Evolutionary conservation across 2,888 invertebrate species (phyloP), one percentile per base, ranked within the genome.

Genomic region (Sicus ferrugineus): DNA sequence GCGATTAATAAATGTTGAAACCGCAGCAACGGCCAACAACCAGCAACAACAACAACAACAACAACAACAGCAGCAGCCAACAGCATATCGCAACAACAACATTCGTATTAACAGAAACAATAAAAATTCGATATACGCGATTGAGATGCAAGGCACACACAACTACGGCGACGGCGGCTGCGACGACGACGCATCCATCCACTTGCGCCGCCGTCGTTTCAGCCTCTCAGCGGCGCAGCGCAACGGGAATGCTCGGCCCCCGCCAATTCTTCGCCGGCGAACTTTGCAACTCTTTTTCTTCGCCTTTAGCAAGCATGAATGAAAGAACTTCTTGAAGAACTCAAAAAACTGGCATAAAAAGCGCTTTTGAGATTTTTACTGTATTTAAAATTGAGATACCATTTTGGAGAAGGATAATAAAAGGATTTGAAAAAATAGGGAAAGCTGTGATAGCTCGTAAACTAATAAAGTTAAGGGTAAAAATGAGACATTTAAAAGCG

Each of bases 1-100:
- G 54, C 67, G 59, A 59, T 59, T 66, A 66, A 66, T 66, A 56
- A 64, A 11, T 28, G 31, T 50, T 50, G 9, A 3, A 19, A 52
- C 52, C 52, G 21, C 9, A 19, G 3, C 21, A 9, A 52, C 26
- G 16, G 21, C 2, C 54, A 21, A 23, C 54, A 54, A 28, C 14
- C 54, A 26, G 26, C 23, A 52, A 52, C 21, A 65, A 23, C 54
- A 54, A 34, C 34, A n/a, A 34, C n/a, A 52, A 34, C 52, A 52
- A 34, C 50, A 21, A 64, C 21, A 30, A 21, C 23, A 28, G 11
- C 9, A 52, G 52, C 52, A 48, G 28, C 46, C 19, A 28, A n/a
- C n/a, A n/a, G n/a, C n/a, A n/a, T n/a, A 34, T 31, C 19, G 11
- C 6, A 21, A 28, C 9, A 28, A 28, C 30, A n/a, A 38, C 26